phyloP scores from a whole-genome alignment of 2,113 vertebrate genomes.

The Notiomystis cincta region DNA sequence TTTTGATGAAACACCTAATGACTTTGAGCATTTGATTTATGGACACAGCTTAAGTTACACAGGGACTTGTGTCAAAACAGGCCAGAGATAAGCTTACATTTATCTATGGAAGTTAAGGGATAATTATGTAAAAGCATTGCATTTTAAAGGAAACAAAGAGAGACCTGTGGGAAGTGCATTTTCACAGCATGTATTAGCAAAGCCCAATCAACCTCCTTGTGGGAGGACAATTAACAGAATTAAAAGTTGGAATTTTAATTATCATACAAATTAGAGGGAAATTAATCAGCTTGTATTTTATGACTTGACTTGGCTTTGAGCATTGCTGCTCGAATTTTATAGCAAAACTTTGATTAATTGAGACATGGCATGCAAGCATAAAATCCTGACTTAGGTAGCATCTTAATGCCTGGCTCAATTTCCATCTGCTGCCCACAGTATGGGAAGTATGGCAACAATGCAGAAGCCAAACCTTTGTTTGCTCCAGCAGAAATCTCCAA shows the following conservation, averaged over 20 bases:
- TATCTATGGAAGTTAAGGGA: constrained; percentile 56
- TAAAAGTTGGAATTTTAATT: constrained; percentile 81
- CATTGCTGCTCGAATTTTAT: constrained; percentile 50
- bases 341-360: constrained; percentile 75
- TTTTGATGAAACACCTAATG: constrained; percentile 55
- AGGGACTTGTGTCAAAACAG: constrained; percentile 25
- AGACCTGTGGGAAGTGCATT: constrained; percentile 59
- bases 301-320: constrained; percentile 57
- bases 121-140: constrained; percentile 42
- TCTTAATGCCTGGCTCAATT: neutral
- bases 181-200: constrained; percentile 55
- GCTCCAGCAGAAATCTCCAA: neutral
- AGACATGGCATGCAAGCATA: constrained; percentile 64
- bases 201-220: constrained; percentile 73
- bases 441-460: neutral
- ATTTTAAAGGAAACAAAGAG: constrained; percentile 57
- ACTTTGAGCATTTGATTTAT: constrained; percentile 65
- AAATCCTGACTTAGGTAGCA: constrained; percentile 1
- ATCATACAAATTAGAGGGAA: constrained; percentile 78
- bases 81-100: constrained; percentile 48
- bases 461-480: neutral
- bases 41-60: neutral
- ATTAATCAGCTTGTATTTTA: constrained; percentile 77
- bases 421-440: neutral
- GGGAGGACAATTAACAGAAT: constrained; percentile 75